phyloP scores from a whole-genome alignment of 1,140 invertebrate species.

The Fopius arisanus region DNA sequence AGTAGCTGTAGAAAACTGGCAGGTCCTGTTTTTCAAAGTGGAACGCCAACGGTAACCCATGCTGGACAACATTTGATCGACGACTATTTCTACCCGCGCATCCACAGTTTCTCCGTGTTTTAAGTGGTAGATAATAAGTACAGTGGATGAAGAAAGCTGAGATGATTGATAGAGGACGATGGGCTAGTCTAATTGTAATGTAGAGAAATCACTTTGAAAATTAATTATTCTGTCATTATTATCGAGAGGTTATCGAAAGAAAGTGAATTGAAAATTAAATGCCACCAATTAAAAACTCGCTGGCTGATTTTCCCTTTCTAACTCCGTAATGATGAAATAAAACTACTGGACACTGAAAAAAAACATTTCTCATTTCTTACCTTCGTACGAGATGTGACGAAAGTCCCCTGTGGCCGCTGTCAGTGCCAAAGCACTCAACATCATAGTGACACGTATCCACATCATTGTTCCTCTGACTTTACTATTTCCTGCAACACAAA shows the following conservation, averaged over 20 bases:
- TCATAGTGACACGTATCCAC: slow-evolving; percentile 27
- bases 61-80: slow-evolving; percentile 12
- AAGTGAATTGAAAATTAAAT: too few species aligned
- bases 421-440: slow-evolving; percentile 32
- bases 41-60: slow-evolving; percentile 2
- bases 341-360: neutral
- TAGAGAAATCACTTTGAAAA: too few species aligned
- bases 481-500: slow-evolving; percentile 20
- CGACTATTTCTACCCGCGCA: slow-evolving; percentile 16
- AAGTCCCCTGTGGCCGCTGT: slow-evolving; percentile 46
- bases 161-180: neutral
- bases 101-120: neutral
- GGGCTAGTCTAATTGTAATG: too few species aligned
- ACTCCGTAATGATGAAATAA: too few species aligned
- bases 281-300: too few species aligned
- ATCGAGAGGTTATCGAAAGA: too few species aligned
- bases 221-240: too few species aligned
- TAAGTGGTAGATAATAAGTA: neutral
- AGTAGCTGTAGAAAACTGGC: slow-evolving; percentile 1
- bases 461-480: slow-evolving; percentile 35
- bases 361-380: slow-evolving; percentile 37
- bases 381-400: slow-evolving; percentile 55
- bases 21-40: slow-evolving; percentile 12
- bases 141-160: too few species aligned
- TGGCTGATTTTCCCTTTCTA: too few species aligned